These are phyloP conservation scores for Nycteola revayana DNA, from an alignment of 2,888 invertebrate genomes.

Conservation along the genomic window DNA sequence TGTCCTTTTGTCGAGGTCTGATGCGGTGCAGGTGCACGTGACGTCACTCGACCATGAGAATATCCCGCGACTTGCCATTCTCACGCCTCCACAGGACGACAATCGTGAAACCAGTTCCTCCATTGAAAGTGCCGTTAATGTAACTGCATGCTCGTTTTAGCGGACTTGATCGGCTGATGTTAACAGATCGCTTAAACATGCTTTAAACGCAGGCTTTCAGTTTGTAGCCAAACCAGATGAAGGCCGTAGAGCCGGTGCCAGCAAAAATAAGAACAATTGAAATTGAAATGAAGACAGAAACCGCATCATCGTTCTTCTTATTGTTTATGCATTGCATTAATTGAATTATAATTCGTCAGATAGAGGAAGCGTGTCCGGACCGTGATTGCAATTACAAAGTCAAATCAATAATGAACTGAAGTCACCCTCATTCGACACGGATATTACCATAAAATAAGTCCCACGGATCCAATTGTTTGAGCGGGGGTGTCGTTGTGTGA, in stretches of 20 bases:
- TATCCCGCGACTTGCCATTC: conserved; percentile 67
- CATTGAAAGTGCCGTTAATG: conserved; percentile 72
- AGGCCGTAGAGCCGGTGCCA: conserved; percentile 1
- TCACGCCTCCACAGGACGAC: conserved; percentile 73
- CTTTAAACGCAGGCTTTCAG: conserved; percentile 19
- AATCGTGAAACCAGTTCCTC: conserved; percentile 66
- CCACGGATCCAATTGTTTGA: conserved; percentile 59
- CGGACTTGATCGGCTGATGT: conserved; percentile 40
- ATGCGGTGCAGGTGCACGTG: conserved; percentile 67
- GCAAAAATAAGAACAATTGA: too few species aligned
- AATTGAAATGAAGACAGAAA: too few species aligned
- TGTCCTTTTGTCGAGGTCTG: conserved; percentile 60
- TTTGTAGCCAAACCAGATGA: conserved; percentile 19
- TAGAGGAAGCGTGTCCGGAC: conserved; percentile 39
- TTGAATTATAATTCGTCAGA: conserved; percentile 29
- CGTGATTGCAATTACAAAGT: conserved; percentile 49
- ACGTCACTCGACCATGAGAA: conserved; percentile 73
- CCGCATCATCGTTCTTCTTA: too few species aligned
- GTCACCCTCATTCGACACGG: conserved; percentile 46
- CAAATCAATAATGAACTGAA: conserved; percentile 56
- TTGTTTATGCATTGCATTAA: conserved; percentile 10
- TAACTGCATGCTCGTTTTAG: conserved; percentile 52
- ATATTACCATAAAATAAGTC: conserved; percentile 76
- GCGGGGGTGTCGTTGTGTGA: conserved; percentile 48
- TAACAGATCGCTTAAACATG: conserved; percentile 26